Conservation (phyloP, 2,797 vertebrate species). For the Gallinago nigripennis region DNA sequence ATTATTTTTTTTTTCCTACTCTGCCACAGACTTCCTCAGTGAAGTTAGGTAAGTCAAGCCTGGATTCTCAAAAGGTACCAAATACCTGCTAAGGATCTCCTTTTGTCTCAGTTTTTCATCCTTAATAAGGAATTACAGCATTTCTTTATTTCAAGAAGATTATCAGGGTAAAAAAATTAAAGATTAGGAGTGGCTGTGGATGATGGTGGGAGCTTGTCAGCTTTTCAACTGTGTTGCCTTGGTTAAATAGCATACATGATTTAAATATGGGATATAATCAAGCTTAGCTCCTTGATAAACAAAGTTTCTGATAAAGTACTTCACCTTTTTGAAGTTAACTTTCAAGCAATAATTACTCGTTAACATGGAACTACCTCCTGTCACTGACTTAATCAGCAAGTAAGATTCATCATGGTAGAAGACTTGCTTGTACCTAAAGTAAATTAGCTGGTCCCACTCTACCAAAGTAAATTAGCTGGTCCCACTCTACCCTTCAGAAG, state of each 20-base stretch:
- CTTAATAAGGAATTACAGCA: background rate
- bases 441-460: background rate
- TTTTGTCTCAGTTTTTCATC: background rate
- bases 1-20: background rate
- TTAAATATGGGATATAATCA: background rate
- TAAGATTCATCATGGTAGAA: background rate
- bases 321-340: background rate
- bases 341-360: background rate
- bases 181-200: background rate
- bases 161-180: background rate
- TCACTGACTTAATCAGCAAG: background rate
- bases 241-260: background rate
- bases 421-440: background rate
- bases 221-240: background rate
- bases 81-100: background rate
- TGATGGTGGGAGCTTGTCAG: background rate
- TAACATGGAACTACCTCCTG: background rate
- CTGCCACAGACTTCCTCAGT: background rate
- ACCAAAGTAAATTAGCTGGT: background rate
- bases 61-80: background rate
- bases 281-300: background rate
- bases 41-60: background rate
- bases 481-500: background rate
- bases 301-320: background rate
- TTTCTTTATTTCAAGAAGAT: background rate